Percentiles rank a stretch among this genome's conserved stretches.
Evolutionary conservation across 2,888 invertebrate species (phyloP).

Genomic region (Melanostoma mellinum): DNA sequence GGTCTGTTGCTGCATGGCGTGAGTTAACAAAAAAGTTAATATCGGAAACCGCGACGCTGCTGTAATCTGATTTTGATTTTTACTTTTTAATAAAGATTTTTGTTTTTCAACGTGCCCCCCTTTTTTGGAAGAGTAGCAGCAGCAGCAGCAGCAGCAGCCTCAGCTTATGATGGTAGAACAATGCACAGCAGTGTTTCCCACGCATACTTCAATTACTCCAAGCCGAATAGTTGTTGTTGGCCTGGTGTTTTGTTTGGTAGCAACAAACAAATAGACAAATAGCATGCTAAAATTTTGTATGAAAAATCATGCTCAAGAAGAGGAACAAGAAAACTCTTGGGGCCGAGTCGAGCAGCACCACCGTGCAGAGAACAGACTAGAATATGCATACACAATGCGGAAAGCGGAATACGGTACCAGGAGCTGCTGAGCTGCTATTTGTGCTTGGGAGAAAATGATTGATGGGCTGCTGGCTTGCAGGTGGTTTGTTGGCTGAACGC

Average conservation of each 20-base stretch:
- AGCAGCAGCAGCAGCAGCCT: background rate
- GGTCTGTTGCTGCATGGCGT: slow-evolving; percentile 41
- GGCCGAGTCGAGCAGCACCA: slow-evolving; percentile 18
- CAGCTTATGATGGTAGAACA: slow-evolving; percentile 42
- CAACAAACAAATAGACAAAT: slow-evolving; percentile 70
- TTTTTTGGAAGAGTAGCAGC: slow-evolving; percentile 16
- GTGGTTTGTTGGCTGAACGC: slow-evolving; percentile 51
- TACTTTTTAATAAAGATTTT: background rate
- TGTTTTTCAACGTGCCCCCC: slow-evolving; percentile 12
- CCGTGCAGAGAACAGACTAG: slow-evolving; percentile 3
- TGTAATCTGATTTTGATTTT: slow-evolving; percentile 62
- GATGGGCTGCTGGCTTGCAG: slow-evolving; percentile 64
- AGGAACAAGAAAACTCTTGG: slow-evolving; percentile 33
- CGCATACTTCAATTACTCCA: slow-evolving; percentile 65
- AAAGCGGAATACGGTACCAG: slow-evolving; percentile 9
- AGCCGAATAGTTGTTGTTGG: slow-evolving; percentile 48
- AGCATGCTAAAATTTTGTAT: slow-evolving; percentile 52
- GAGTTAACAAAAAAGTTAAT: slow-evolving; percentile 66
- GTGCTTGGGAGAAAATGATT: slow-evolving; percentile 60
- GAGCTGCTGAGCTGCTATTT: slow-evolving; percentile 31
- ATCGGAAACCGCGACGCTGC: slow-evolving; percentile 49
- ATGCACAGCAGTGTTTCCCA: slow-evolving; percentile 60
- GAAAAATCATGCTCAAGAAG: slow-evolving; percentile 43
- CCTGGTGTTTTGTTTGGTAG: slow-evolving; percentile 65
- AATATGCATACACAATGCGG: slow-evolving; percentile 10